phyloP scores from a whole-genome alignment of 2,113 vertebrate species.

The Barnardius zonarius region DNA sequence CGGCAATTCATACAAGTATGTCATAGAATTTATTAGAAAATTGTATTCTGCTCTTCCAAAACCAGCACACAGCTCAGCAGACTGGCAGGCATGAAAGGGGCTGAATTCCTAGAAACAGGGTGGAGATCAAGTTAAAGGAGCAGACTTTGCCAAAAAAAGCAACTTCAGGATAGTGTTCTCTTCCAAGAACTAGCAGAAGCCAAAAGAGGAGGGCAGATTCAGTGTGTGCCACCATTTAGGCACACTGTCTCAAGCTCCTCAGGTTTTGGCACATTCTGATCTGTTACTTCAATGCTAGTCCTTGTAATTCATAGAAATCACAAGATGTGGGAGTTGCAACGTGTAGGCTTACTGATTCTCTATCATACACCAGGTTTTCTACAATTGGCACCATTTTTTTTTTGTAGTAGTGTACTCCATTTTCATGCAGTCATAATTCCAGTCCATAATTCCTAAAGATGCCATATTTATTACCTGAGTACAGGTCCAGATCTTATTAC shows the following conservation, averaged over 20 bases:
- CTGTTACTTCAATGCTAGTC: constrained; percentile 17
- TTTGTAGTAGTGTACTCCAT: neutral
- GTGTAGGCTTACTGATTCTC: neutral
- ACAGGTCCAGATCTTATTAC: neutral
- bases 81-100: constrained; percentile 33
- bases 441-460: neutral
- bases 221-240: neutral
- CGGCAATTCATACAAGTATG: neutral
- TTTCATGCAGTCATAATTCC: constrained; percentile 4
- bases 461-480: neutral
- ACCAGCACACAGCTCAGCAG: constrained; percentile 39
- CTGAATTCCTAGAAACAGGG: constrained; percentile 63
- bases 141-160: constrained; percentile 45
- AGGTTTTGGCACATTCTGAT: constrained; percentile 2
- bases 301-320: neutral
- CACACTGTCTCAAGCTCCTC: neutral
- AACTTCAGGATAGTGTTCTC: constrained; percentile 30
- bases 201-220: constrained; percentile 7
- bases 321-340: neutral
- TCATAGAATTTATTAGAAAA: constrained; percentile 43
- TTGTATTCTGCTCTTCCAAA: constrained; percentile 43
- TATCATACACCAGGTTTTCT: neutral
- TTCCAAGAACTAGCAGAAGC: constrained; percentile 6
- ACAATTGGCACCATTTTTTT: neutral
- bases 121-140: constrained; percentile 53